These are phyloP conservation scores for Lutjanus campechanus DNA, from an alignment of 2,797 vertebrate genomes.

Conservation along the genomic window DNA sequence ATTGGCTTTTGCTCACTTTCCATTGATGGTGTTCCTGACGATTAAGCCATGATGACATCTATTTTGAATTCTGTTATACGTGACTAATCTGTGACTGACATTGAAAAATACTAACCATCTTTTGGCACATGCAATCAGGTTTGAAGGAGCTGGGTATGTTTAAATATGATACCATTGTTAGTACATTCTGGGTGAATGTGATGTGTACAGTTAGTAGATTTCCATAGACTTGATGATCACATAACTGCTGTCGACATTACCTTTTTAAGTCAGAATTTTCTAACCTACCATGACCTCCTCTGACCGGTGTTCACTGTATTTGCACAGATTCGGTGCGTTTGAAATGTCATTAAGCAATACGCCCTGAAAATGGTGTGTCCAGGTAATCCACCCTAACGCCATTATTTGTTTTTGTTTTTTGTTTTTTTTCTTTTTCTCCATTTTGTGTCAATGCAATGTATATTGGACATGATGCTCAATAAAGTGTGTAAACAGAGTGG, in stretches of 20 bases:
- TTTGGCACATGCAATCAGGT: constrained; percentile 78
- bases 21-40: constrained; percentile 54
- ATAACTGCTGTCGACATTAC: constrained; percentile 73
- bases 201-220: constrained; percentile 71
- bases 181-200: constrained; percentile 71
- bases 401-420: constrained; percentile 52
- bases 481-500: constrained; percentile 83
- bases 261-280: constrained; percentile 74
- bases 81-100: constrained; percentile 62
- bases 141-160: constrained; percentile 64
- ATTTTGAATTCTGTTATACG: constrained; percentile 43
- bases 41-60: constrained; percentile 62
- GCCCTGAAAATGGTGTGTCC: constrained; percentile 81
- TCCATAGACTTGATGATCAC: constrained; percentile 72
- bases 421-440: constrained; percentile 37
- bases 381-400: constrained; percentile 78
- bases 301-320: constrained; percentile 88
- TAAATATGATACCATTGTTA: constrained; percentile 50
- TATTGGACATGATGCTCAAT: constrained; percentile 86
- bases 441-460: constrained; percentile 85
- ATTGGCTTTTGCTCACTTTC: constrained; percentile 52
- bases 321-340: constrained; percentile 83
- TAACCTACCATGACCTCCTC: constrained; percentile 82
- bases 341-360: constrained; percentile 86
- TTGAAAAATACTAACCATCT: constrained; percentile 55